A percentile compares a stretch with the other conserved stretches of the same genome.
Conservation (phyloP, 2,888 invertebrate species). For the Tinea trinotella region DNA sequence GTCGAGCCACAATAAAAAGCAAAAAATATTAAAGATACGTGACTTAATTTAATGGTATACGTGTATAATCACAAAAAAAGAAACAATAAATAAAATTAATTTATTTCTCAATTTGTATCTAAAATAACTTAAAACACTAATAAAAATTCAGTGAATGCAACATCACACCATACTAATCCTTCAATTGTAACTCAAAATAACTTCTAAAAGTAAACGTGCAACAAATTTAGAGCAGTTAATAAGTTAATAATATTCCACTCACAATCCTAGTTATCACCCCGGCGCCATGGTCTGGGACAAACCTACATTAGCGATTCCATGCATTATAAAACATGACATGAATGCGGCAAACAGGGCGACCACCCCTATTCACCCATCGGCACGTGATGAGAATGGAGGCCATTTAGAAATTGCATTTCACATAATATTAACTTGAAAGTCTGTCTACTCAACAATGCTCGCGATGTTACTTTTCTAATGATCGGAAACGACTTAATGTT, state of each 20-base stretch:
- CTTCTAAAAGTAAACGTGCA: slow-evolving; percentile 1
- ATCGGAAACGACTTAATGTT: no score
- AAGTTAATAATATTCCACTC: background rate
- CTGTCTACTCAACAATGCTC: no score
- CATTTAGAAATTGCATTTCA: background rate
- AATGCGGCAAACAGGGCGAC: background rate
- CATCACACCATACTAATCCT: background rate
- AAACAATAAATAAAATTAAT: no score
- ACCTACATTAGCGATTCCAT: slow-evolving; percentile 13
- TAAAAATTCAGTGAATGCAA: background rate
- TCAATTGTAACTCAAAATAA: background rate
- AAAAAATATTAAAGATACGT: no score
- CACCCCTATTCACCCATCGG: slow-evolving; percentile 8
- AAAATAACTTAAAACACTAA: no score
- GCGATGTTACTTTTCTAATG: no score
- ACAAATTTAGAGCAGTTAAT: background rate
- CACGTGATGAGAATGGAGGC: slow-evolving; percentile 11
- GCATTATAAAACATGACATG: slow-evolving; percentile 13
- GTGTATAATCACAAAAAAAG: no score
- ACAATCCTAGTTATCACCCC: slow-evolving; percentile 9
- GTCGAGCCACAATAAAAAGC: no score
- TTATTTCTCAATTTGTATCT: no score
- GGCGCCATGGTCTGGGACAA: slow-evolving; percentile 6
- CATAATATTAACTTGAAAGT: no score
- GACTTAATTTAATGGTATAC: no score